Evolutionary conservation across 1,140 invertebrate species (phyloP).

Genomic region (Drosophila pseudoobscura): DNA sequence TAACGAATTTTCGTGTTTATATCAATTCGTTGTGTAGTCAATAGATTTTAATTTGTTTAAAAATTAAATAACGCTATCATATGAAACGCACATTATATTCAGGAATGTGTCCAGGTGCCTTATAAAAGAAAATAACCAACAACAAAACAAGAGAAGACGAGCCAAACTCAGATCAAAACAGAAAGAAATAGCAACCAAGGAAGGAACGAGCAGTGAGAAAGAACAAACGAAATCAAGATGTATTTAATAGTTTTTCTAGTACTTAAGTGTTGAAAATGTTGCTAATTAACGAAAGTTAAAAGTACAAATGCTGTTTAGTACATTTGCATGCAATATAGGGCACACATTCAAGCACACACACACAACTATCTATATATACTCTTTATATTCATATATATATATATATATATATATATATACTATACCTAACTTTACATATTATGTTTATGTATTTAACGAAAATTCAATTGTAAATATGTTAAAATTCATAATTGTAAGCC

Average conservation of each 20-base stretch:
- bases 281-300: conserved; percentile 32
- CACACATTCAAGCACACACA: conserved; percentile 34
- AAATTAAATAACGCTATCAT: conserved; percentile 21
- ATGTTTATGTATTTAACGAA: conserved; percentile 56
- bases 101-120: conserved; percentile 79
- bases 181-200: neutral
- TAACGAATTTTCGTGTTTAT: conserved; percentile 26
- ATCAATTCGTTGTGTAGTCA: conserved; percentile 37
- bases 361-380: conserved; percentile 32
- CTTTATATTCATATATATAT: conserved; percentile 4
- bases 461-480: conserved; percentile 78
- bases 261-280: conserved; percentile 70
- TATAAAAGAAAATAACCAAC: conserved; percentile 45
- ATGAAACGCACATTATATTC: conserved; percentile 73
- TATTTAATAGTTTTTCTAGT: conserved; percentile 74
- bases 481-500: conserved; percentile 54
- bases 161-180: conserved; percentile 37
- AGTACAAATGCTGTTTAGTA: conserved; percentile 78
- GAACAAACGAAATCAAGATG: conserved; percentile 42
- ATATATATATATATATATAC: conserved; percentile 10
- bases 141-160: conserved; percentile 15
- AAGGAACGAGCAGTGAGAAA: conserved; percentile 2
- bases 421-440: conserved; percentile 33
- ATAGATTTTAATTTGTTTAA: conserved; percentile 36
- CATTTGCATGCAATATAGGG: conserved; percentile 62